Conservation (phyloP, 2,888 invertebrate genomes). For the Rhagonycha lutea region DNA sequence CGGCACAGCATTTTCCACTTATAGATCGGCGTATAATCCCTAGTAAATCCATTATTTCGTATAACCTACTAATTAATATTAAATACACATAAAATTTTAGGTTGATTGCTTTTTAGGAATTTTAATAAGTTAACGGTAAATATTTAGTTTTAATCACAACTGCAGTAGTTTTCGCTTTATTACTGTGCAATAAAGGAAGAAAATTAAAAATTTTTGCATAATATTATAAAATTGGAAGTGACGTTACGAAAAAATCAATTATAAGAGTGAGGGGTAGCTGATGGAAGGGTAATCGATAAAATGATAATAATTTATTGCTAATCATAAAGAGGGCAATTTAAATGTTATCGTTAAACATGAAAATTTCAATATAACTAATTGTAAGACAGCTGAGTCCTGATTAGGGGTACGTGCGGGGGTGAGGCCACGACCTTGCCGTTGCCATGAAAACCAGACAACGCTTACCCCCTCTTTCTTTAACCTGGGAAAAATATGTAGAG, state of each 20-base stretch:
- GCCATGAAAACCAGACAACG: slow-evolving; percentile 55
- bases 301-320: not conserved
- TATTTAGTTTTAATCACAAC: not conserved
- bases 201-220: not conserved
- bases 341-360: slow-evolving; percentile 24
- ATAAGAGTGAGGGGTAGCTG: not conserved
- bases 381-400: slow-evolving; percentile 36
- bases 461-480: slow-evolving; percentile 41
- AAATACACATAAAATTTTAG: not conserved
- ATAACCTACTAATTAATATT: not conserved
- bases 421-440: slow-evolving; percentile 55
- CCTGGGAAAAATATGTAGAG: slow-evolving; percentile 37
- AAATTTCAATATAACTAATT: slow-evolving; percentile 43
- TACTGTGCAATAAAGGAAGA: not conserved
- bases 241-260: not conserved
- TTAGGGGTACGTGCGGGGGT: slow-evolving; percentile 32
- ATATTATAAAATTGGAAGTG: not conserved
- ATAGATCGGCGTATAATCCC: not conserved
- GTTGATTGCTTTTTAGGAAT: slow-evolving; percentile 2
- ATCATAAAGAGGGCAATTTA: slow-evolving; percentile 10
- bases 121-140: slow-evolving; percentile 2
- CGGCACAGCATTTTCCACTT: not conserved
- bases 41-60: not conserved
- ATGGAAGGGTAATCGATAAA: not conserved
- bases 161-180: not conserved